A percentile compares a stretch with the other conserved stretches of the same genome.
Conservation (phyloP, 2,797 vertebrate genomes). For the Notamacropus eugenii region DNA sequence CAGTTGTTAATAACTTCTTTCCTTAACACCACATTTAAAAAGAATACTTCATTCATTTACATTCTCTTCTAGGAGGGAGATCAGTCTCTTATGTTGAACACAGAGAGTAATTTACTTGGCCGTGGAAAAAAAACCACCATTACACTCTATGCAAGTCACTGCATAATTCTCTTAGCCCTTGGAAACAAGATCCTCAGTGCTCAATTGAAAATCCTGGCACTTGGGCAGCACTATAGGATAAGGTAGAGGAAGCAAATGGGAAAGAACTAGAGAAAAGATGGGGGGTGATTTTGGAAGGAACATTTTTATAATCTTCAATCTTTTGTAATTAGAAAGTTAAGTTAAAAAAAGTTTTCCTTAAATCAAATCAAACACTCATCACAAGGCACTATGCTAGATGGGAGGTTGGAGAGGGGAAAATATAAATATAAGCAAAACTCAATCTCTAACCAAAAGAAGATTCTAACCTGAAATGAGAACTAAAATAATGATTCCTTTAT, state of each 20-base stretch:
- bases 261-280: neutral
- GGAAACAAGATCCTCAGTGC: neutral
- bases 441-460: too few species aligned
- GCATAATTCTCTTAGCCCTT: neutral
- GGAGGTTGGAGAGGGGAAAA: too few species aligned
- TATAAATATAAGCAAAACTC: too few species aligned
- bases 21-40: neutral
- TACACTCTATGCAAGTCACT: neutral
- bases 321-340: neutral
- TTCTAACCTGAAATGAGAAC: neutral
- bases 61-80: neutral
- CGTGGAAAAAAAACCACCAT: neutral
- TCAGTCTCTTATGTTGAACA: neutral
- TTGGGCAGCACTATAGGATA: neutral
- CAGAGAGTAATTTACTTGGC: neutral
- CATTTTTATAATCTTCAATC: neutral
- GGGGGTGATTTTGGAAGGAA: neutral
- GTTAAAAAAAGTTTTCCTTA: too few species aligned
- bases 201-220: neutral
- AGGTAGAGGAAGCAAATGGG: neutral
- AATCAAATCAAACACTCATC: too few species aligned
- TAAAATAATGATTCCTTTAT: neutral
- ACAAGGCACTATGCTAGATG: too few species aligned
- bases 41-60: neutral
- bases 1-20: neutral